Conservation (phyloP, 2,113 vertebrate species). For the Ameiurus melas region DNA sequence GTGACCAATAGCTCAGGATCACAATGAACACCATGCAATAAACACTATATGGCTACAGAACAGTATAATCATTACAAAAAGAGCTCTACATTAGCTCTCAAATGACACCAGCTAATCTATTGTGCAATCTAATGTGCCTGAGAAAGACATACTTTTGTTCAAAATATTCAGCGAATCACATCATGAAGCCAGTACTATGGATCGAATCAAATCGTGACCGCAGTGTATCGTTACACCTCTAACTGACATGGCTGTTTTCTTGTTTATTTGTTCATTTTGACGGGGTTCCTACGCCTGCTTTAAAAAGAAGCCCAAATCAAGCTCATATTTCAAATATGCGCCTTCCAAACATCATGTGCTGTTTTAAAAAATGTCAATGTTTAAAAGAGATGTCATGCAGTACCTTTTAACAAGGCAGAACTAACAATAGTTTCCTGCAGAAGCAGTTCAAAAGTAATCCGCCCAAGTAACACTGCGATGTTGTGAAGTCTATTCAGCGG, state of each 20-base stretch:
- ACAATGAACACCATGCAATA: background rate
- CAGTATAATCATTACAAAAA: background rate
- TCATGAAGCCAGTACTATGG: background rate
- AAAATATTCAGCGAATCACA: background rate
- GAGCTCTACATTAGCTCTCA: background rate
- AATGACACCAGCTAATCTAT: background rate
- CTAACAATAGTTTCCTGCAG: background rate
- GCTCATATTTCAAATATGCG: background rate
- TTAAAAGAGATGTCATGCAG: background rate
- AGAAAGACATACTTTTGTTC: background rate
- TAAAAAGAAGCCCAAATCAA: background rate
- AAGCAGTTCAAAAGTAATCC: background rate
- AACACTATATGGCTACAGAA: background rate
- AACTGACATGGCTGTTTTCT: background rate
- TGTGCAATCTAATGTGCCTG: background rate
- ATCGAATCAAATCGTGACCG: background rate
- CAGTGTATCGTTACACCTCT: background rate
- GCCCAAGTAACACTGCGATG: background rate
- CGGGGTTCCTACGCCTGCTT: background rate
- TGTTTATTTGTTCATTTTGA: background rate
- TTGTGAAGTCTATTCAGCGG: background rate
- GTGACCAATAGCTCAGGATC: background rate
- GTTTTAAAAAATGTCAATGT: background rate
- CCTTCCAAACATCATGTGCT: background rate
- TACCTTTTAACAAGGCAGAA: background rate